Evolutionary conservation across 1,140 invertebrate genomes (phyloP), one percentile per base, ranked within the genome.

Genomic region (Argopecten irradians): DNA sequence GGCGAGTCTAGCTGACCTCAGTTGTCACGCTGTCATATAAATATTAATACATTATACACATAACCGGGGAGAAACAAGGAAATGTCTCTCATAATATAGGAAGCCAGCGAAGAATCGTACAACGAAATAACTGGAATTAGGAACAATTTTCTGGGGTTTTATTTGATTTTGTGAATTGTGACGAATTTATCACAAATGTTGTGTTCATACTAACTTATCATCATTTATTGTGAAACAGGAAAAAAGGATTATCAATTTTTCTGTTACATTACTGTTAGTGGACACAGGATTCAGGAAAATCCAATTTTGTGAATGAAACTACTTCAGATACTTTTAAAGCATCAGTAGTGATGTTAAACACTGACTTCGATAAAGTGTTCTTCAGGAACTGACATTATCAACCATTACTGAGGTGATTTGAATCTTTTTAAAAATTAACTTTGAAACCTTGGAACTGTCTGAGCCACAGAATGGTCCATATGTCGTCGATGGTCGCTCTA

Each of bases 401-500:
- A 71, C 55, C 28, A 28, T 71, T 71, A 28, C 28, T 5, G 1
- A 11, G n/a, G 55, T 71, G 55, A 16, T 71, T 71, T n/a, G 22
- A 71, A n/a, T n/a, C n/a, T n/a, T n/a, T n/a, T 71, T 71, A 46
- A 46, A 46, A 11, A 5, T 71, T 71, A n/a, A n/a, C 16, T 28
- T 0, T 28, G 22, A 71, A 5, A 22, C 11, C 55, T 71, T 71
- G 1, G 55, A n/a, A 71, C 55, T 71, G 55, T 71, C 55, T 16
- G 55, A 71, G 14, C 5, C 55, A 71, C 55, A 71, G 8, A 71
- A 71, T 71, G 55, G 55, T 71, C 55, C 55, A 71, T n/a, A 71
- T 71, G 55, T 71, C 55, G 55, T 71, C 55, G 22, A n/a, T 71
- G 55, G 55, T 71, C n/a, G 55, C 55, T 71, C 55, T 71, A n/a